Evolutionary conservation across 2,888 invertebrate genomes (phyloP), one percentile per base, ranked within the genome.

Genomic region (Spodoptera littoralis): DNA sequence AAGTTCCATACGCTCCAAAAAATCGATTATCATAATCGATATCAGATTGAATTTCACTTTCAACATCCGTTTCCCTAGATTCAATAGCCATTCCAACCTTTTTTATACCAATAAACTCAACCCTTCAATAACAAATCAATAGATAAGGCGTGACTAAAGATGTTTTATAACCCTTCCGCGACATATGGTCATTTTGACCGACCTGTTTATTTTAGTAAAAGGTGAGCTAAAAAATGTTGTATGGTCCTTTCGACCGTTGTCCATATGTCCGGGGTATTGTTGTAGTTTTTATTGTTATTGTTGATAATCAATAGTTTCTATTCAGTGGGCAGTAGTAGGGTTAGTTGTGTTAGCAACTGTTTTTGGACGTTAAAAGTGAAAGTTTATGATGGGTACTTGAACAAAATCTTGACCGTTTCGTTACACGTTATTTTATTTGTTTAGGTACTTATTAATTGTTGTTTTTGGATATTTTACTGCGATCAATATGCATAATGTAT

Each of bases 291-390:
- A 83, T 80, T 82, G 77, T 79, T 84, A 86, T 82, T 83, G 82
- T 80, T 86, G 86, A 84, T 86, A 84, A 84, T 86, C 80, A 83
- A 86, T 88, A 84, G 87, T 81, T 78, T 77, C 76, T 80, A 70
- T 84, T 85, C 76, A 85, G 84, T 79, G 74, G 73, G 81, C 84
- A 77, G 61, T 90, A 87, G 90, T 90, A 88, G 90, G 90, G 83
- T 84, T 76, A 46, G 65, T 77, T 79, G 82, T 82, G 87, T 83
- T 77, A 62, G 81, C 81, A 49, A 36, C 36, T 47, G 3, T 44
- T 44, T 41, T 24, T 18, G 24, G 36, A 54, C 60, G 53, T 60
- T 54, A 12, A 50, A 72, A 69, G 59, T 24, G 74, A 72, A 72
- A 74, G 74, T 69, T 51, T 41, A 18, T 18, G 6, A 12, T 54